These are phyloP conservation scores for Nasonia vitripennis DNA, from an alignment of 1,140 invertebrate species.

Conservation along the genomic window DNA sequence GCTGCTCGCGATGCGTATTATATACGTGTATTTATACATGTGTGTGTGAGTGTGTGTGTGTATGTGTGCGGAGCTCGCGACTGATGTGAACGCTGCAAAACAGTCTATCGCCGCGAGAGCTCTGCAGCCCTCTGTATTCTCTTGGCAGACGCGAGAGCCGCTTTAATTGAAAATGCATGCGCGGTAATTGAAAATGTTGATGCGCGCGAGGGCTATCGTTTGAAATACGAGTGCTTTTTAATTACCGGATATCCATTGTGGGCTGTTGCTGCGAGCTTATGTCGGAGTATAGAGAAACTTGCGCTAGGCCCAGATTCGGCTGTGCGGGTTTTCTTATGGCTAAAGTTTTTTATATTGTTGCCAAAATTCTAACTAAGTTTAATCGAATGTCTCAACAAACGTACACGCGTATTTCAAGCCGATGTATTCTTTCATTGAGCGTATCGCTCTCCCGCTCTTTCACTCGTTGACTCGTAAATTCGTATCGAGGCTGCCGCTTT, in stretches of 20 bases:
- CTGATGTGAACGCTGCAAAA: slow-evolving; percentile 47
- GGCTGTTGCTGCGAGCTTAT: not conserved
- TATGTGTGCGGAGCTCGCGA: slow-evolving; percentile 7
- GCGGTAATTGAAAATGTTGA: slow-evolving; percentile 37
- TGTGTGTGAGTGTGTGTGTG: not conserved
- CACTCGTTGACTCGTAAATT: slow-evolving; percentile 9
- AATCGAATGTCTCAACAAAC: no score
- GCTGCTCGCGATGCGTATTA: slow-evolving; percentile 50
- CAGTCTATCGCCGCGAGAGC: slow-evolving; percentile 12
- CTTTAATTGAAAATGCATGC: slow-evolving; percentile 30
- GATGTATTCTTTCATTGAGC: slow-evolving; percentile 37
- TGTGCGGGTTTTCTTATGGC: no score
- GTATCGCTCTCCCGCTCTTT: slow-evolving; percentile 6
- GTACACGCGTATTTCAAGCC: not conserved
- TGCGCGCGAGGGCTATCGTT: not conserved
- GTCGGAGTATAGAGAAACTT: no score
- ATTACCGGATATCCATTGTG: not conserved
- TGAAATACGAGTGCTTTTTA: slow-evolving; percentile 1
- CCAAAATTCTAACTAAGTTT: no score
- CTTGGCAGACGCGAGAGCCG: slow-evolving; percentile 55
- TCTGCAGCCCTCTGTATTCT: slow-evolving; percentile 41
- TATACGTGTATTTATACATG: no score
- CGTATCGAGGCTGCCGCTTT: not conserved
- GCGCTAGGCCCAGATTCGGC: no score
- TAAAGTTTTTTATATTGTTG: no score